Conservation (phyloP, 2,888 invertebrate genomes). For the Drymonia ruficornis region DNA sequence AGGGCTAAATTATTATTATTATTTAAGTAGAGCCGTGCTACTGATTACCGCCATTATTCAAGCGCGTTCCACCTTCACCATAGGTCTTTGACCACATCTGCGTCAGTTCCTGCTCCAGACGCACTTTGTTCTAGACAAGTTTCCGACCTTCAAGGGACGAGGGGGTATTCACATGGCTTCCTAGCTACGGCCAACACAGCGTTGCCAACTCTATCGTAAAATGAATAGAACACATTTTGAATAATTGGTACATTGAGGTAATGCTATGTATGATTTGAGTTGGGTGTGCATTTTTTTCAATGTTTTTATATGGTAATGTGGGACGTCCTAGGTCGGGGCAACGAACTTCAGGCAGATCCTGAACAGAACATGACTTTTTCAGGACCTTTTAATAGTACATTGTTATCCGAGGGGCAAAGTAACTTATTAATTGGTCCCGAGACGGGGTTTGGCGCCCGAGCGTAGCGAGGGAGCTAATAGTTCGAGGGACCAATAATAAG, state of each 20-base stretch:
- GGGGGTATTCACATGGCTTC: slow-evolving; percentile 25
- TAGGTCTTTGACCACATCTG: slow-evolving; percentile 3
- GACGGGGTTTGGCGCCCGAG: no score
- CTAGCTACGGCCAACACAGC: slow-evolving; percentile 1
- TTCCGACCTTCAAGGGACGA: slow-evolving; percentile 24
- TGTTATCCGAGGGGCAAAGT: no score
- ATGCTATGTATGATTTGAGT: background rate
- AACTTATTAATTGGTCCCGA: no score
- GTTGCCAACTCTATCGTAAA: background rate
- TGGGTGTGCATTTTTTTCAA: background rate
- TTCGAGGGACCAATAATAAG: no score
- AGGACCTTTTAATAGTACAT: no score
- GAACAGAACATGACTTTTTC: no score
- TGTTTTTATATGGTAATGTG: background rate
- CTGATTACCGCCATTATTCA: background rate
- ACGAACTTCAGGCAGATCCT: background rate
- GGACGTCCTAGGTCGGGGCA: background rate
- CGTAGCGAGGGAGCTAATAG: no score
- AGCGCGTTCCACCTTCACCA: slow-evolving; percentile 7
- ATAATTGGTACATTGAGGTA: background rate
- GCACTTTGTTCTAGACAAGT: slow-evolving; percentile 16
- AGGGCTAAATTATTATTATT: no score
- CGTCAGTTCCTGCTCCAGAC: slow-evolving; percentile 11
- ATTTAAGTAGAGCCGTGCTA: no score
- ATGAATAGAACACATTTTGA: background rate